Conservation (phyloP, 1,140 invertebrate species). For the Heliconius eleuchia region DNA sequence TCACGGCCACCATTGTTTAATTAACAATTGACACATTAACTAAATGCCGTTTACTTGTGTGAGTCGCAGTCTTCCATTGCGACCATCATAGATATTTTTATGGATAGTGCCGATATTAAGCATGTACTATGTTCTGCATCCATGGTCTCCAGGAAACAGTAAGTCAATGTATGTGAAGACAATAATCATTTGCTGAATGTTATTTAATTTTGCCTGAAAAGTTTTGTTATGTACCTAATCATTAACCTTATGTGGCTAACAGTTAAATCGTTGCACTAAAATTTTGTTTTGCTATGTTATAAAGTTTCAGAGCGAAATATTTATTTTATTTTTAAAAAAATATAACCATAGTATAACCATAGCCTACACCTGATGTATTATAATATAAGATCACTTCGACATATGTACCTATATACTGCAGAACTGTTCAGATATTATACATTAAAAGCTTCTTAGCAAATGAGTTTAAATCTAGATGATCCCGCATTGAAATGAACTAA, state of each 20-base stretch:
- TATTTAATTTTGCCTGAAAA: constrained; percentile 69
- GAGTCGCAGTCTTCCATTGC: constrained; percentile 33
- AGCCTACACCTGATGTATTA: constrained; percentile 23
- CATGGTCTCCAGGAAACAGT: constrained; percentile 85
- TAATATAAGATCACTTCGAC: constrained; percentile 6
- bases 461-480: constrained; percentile 26
- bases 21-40: constrained; percentile 23
- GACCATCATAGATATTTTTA: constrained; percentile 35
- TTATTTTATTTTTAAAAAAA: constrained; percentile 21
- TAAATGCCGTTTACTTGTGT: constrained; percentile 61
- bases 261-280: constrained; percentile 57
- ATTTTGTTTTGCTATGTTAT: constrained; percentile 62
- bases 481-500: constrained; percentile 31
- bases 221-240: constrained; percentile 52
- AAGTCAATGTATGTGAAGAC: constrained; percentile 83
- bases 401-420: constrained; percentile 26
- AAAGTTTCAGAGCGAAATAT: constrained; percentile 16
- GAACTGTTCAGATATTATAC: constrained; percentile 28
- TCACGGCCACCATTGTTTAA: background rate
- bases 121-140: constrained; percentile 80
- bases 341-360: constrained; percentile 12
- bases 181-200: constrained; percentile 58
- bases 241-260: constrained; percentile 78
- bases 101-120: constrained; percentile 69
- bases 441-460: constrained; percentile 39